Evolutionary conservation across 2,797 vertebrate genomes (phyloP), one percentile per base, ranked within the genome.

Genomic region (Danio albolineatus): DNA sequence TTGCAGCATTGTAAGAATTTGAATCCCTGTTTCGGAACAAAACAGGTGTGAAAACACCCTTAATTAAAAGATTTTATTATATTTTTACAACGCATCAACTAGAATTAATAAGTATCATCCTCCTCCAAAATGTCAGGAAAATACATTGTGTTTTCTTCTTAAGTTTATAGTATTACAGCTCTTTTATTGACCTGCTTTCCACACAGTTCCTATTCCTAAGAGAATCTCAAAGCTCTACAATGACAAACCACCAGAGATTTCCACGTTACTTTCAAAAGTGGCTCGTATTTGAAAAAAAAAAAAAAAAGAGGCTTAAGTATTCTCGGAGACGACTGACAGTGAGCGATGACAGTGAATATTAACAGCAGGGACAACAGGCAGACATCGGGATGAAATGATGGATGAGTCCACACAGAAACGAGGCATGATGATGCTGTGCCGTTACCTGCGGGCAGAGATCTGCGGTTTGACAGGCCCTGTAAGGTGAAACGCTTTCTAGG

Each of bases 401-500:
- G 19, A 67, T 81, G 72, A 71, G 46, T 59, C 53, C 19, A 62
- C 10, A 56, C 2, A 71, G 60, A 51, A 60, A 75, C 0, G 16
- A 51, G 48, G 16, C 46, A 16, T 43, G 72, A 74, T 44, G 72
- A 74, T 82, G 86, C 54, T 83, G 85, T 12, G 62, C 48, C 71
- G 92, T 95, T 98, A 97, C 96, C 96, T 98, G 95, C 92, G 83
- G 93, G 94, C 74, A 95, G 95, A 89, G 95, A 94, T 93, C 96
- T 95, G 93, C 96, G 94, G 90, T 98, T 97, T 89, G 96, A 96
- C 90, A 98, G 95, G 84, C 96, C 95, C 91, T 98, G 96, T 88
- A 98, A 94, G 89, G 95, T 97, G 95, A 98, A 98, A 89, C 96
- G 94, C 91, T 96, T 97, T 94, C 94, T 94, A 95, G 95, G 94